Evolutionary conservation across 2,113 vertebrate genomes (phyloP).

Genomic region (Danio rerio): DNA sequence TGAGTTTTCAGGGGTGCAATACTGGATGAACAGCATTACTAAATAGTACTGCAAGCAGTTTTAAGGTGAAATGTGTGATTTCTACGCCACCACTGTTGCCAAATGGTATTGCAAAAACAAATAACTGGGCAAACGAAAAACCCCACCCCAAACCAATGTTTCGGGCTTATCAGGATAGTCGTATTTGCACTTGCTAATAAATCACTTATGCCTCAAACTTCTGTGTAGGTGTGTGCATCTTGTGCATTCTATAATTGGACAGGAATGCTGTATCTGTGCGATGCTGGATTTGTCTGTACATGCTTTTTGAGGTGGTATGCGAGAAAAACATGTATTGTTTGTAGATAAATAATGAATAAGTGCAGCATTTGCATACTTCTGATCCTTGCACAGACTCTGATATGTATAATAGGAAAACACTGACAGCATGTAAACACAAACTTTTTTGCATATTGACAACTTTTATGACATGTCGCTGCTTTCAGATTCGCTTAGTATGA

Average conservation of each 20-base stretch:
- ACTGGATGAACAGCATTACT: not conserved
- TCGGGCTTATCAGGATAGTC: not conserved
- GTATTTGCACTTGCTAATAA: not conserved
- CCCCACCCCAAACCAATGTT: not conserved
- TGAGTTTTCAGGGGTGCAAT: not conserved
- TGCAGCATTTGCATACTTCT: not conserved
- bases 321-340: not conserved
- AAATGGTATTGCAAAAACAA: constrained; percentile 17
- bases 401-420: not conserved
- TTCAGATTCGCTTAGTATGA: not conserved
- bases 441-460: not conserved
- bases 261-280: not conserved
- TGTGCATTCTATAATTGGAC: not conserved
- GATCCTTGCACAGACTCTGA: not conserved
- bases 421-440: not conserved
- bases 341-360: not conserved
- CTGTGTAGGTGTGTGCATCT: not conserved
- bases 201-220: not conserved
- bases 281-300: constrained; percentile 13
- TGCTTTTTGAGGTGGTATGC: not conserved
- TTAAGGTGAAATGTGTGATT: not conserved
- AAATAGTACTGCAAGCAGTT: not conserved
- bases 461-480: not conserved
- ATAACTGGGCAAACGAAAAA: not conserved
- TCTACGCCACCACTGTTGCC: not conserved